phyloP scores from a whole-genome alignment of 2,797 vertebrate genomes.

The Macropus fuliginosus region DNA sequence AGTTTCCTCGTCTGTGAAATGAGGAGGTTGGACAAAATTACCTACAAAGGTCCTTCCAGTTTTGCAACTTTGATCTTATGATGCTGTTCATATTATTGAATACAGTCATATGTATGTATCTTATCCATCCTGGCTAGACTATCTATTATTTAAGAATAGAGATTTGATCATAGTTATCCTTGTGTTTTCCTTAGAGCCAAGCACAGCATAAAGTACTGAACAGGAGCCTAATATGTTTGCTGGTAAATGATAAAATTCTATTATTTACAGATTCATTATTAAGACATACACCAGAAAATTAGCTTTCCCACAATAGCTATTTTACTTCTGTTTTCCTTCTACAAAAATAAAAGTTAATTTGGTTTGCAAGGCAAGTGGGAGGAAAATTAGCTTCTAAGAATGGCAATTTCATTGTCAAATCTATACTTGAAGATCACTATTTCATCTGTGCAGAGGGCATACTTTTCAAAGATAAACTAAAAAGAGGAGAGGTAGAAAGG shows the following conservation, averaged over 20 bases:
- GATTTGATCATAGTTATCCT: not conserved
- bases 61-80: not conserved
- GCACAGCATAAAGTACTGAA: not conserved
- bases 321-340: not conserved
- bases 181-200: not conserved
- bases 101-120: not conserved
- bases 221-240: not conserved
- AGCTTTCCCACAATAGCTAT: not conserved
- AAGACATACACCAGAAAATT: not conserved
- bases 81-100: not conserved
- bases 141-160: not conserved
- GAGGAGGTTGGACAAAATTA: not conserved
- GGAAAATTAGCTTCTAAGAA: not conserved
- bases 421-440: not conserved
- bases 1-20: not conserved
- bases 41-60: not conserved
- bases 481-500: not conserved
- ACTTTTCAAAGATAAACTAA: not conserved
- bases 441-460: not conserved
- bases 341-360: not conserved
- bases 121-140: not conserved
- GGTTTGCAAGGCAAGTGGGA: not conserved
- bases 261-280: not conserved
- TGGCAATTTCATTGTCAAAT: not conserved
- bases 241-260: not conserved